Evolutionary conservation across 1,140 invertebrate species (phyloP).

Genomic region (Trachymyrmex cornetzi): DNA sequence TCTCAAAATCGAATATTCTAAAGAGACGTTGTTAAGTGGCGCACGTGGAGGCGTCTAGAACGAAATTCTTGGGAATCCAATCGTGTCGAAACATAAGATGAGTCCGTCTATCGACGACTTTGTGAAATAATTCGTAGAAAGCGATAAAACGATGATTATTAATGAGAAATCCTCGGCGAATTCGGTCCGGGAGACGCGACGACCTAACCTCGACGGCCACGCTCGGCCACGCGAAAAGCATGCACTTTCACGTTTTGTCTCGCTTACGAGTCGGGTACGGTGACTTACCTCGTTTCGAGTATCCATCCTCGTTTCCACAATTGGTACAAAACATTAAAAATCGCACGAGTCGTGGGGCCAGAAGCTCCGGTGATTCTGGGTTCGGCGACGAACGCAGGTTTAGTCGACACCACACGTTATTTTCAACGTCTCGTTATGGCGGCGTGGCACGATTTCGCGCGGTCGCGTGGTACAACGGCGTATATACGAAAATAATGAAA

Average conservation of each 20-base stretch:
- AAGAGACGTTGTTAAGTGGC: not conserved
- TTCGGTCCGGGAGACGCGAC: not conserved
- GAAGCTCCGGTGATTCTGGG: constrained; percentile 71
- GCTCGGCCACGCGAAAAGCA: not conserved
- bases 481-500: constrained; percentile 56
- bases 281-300: constrained; percentile 74
- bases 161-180: not conserved
- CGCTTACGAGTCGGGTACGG: not conserved
- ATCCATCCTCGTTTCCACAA: constrained; percentile 76
- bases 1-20: not conserved
- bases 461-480: not conserved
- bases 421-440: constrained; percentile 19
- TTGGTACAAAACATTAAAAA: constrained; percentile 78
- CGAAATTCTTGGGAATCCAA: not conserved
- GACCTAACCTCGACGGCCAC: constrained; percentile 30
- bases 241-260: not conserved
- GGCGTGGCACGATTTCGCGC: not conserved
- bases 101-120: not conserved
- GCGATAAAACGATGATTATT: not conserved
- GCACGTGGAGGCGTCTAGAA: not conserved
- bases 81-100: not conserved
- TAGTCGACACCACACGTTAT: constrained; percentile 29
- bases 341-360: constrained; percentile 69
- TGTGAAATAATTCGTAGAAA: not conserved
- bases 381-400: constrained; percentile 33